phyloP scores from a whole-genome alignment of 2,797 vertebrate species.

The Tokudaia tokunoshimensis region DNA sequence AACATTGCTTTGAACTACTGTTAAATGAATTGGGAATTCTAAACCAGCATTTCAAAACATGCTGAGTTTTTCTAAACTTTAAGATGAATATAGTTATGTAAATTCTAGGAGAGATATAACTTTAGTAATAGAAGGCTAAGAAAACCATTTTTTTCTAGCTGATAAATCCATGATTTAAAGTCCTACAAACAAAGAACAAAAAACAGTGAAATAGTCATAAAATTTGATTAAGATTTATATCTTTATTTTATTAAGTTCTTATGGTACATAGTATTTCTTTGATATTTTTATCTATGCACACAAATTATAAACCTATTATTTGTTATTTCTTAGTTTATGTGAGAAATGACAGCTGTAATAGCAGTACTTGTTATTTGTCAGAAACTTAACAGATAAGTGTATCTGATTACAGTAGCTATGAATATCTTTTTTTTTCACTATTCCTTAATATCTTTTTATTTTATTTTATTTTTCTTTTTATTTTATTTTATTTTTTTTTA shows the following conservation, averaged over 20 bases:
- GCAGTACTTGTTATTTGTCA: not conserved
- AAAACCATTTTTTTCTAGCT: not conserved
- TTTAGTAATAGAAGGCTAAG: not conserved
- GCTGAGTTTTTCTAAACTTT: not conserved
- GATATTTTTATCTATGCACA: not conserved
- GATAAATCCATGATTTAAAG: not conserved
- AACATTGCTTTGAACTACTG: constrained; percentile 8
- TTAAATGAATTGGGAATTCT: not conserved
- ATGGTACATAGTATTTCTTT: not conserved
- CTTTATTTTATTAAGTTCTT: not conserved
- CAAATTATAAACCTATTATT: not conserved
- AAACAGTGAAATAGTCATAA: not conserved
- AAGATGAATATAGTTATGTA: not conserved
- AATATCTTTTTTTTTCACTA: no score
- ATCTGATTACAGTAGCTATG: not conserved
- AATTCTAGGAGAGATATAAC: not conserved
- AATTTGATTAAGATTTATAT: not conserved
- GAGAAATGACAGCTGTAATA: not conserved
- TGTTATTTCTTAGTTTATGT: not conserved
- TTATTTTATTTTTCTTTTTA: no score
- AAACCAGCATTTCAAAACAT: not conserved
- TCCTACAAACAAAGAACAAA: not conserved
- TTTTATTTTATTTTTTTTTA: no score
- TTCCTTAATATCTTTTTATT: no score
- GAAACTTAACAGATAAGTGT: not conserved